These are phyloP conservation scores for Lasioglossum lativentre DNA, from an alignment of 2,888 invertebrate species.

Conservation along the genomic window DNA sequence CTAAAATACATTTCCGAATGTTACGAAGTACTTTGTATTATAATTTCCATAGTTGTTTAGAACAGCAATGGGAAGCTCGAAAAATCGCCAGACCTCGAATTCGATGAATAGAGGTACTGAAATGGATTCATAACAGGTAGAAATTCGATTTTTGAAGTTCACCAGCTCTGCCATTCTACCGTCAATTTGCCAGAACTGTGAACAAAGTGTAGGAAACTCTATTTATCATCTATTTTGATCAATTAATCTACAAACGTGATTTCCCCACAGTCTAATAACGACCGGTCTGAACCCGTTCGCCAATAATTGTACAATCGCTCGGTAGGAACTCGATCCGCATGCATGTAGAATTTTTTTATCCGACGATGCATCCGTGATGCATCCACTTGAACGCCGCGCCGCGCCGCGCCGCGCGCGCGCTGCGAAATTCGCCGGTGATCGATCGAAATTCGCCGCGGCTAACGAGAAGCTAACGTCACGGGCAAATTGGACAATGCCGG, in stretches of 20 bases:
- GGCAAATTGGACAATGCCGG: slow-evolving; percentile 36
- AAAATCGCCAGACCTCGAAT: not conserved
- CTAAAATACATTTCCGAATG: no score
- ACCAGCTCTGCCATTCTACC: not conserved
- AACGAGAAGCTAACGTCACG: slow-evolving; percentile 40
- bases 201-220: not conserved
- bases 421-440: slow-evolving; percentile 14
- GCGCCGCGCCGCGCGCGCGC: not conserved
- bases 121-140: not conserved
- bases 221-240: not conserved
- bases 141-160: not conserved
- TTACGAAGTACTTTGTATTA: not conserved
- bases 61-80: not conserved
- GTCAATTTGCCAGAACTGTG: not conserved
- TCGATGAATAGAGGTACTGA: not conserved
- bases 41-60: not conserved
- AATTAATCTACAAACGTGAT: not conserved
- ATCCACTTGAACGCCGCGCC: not conserved
- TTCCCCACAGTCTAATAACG: not conserved
- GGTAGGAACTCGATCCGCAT: not conserved
- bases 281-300: not conserved
- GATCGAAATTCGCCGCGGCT: slow-evolving; percentile 36
- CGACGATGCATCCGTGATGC: not conserved
- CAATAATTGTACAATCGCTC: not conserved
- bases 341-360: not conserved